Conservation (phyloP, 2,888 invertebrate genomes). For the Pollenia amentaria region DNA sequence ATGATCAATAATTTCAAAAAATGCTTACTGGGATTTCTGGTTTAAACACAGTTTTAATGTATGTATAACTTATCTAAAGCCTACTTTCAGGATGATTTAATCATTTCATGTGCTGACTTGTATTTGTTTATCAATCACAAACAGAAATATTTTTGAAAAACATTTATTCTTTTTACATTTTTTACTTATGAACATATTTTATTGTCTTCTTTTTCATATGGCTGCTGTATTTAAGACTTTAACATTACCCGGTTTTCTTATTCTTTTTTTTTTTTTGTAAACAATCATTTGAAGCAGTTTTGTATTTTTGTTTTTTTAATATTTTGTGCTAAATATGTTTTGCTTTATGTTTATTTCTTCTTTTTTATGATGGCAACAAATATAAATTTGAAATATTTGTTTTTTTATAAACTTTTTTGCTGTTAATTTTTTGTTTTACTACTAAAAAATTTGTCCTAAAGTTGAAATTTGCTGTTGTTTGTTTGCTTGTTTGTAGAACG, state of each 20-base stretch:
- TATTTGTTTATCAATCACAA: constrained; percentile 12
- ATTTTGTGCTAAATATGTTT: not conserved
- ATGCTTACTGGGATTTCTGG: no score
- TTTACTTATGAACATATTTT: not conserved
- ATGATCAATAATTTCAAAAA: no score
- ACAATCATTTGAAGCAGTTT: constrained; percentile 43
- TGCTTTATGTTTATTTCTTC: not conserved
- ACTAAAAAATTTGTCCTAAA: constrained; percentile 42
- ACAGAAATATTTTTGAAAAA: not conserved
- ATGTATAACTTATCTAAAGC: not conserved
- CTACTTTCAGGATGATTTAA: constrained; percentile 26
- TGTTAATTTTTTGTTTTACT: not conserved
- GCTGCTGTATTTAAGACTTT: constrained; percentile 24
- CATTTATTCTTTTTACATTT: not conserved
- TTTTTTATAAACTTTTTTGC: constrained; percentile 16
- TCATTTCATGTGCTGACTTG: constrained; percentile 15
- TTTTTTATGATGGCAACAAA: not conserved
- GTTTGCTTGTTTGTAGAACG: constrained; percentile 48
- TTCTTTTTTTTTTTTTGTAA: constrained; percentile 28
- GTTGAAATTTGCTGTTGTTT: constrained; percentile 20
- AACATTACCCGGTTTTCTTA: not conserved
- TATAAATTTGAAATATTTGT: constrained; percentile 51
- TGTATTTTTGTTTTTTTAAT: not conserved
- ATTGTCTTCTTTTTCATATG: not conserved
- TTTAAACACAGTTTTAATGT: not conserved